Percentiles rank a stretch among this genome's conserved stretches.
These are phyloP conservation scores for Pogoniulus pusillus DNA, from an alignment of 2,797 vertebrate species.

Conservation along the genomic window DNA sequence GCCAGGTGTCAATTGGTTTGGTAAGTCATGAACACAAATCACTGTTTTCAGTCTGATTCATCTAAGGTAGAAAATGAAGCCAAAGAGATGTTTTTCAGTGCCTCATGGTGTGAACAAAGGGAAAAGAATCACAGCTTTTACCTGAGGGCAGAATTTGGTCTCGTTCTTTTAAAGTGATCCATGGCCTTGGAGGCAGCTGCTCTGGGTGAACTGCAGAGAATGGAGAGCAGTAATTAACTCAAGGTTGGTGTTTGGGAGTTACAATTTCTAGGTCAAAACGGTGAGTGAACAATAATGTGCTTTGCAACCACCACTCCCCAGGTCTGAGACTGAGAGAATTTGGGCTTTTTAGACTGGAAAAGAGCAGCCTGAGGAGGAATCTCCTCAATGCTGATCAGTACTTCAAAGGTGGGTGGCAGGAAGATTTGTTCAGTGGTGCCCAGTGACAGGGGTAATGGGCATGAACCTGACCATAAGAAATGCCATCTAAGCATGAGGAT, in stretches of 20 bases:
- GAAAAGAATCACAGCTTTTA: slow-evolving; percentile 62
- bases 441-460: no score
- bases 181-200: slow-evolving; percentile 97
- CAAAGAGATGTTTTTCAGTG: neutral
- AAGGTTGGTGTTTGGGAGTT: neutral
- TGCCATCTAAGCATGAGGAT: no score
- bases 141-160: slow-evolving; percentile 94
- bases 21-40: neutral
- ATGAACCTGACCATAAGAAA: no score
- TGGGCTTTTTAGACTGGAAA: neutral
- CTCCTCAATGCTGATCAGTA: no score
- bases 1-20: neutral
- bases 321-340: neutral
- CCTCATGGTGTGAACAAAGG: neutral
- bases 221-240: neutral
- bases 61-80: neutral
- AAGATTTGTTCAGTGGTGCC: no score
- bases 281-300: neutral
- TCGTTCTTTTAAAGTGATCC: slow-evolving; percentile 97
- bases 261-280: neutral
- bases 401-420: no score
- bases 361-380: no score
- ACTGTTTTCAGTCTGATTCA: neutral
- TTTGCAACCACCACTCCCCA: neutral
- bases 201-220: slow-evolving; percentile 90